Percentiles rank a stretch among this genome's conserved stretches.
These are phyloP conservation scores for Pongo abelii DNA, from an alignment of 2,113 vertebrate species.

Conservation along the genomic window DNA sequence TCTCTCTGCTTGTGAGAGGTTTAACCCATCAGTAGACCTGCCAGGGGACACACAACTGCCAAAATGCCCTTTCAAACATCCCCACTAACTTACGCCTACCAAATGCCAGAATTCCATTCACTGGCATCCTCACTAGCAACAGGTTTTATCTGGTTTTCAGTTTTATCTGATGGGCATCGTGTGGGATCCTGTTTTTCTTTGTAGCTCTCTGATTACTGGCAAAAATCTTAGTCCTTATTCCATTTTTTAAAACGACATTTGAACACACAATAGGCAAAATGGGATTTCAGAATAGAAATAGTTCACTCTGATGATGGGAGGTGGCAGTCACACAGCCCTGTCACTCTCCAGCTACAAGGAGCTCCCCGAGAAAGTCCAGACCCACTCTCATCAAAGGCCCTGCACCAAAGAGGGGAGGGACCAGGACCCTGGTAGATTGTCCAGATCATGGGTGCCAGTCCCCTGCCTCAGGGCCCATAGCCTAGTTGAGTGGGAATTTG, in stretches of 20 bases:
- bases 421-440: background rate
- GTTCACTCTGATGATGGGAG: background rate
- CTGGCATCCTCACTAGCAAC: background rate
- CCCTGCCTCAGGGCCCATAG: background rate
- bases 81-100: background rate
- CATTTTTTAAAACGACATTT: background rate
- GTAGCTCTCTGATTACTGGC: background rate
- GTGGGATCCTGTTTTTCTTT: background rate
- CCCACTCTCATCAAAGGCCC: background rate
- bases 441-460: no score
- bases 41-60: background rate
- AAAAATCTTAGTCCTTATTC: background rate
- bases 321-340: background rate
- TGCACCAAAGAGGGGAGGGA: background rate
- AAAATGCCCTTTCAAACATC: background rate
- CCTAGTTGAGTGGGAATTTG: background rate
- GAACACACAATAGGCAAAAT: background rate
- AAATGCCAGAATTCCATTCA: background rate
- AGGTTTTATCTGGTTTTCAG: background rate
- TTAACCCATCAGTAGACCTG: background rate
- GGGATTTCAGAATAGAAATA: background rate
- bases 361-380: background rate
- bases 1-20: background rate
- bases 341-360: background rate
- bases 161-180: background rate